phyloP scores from a whole-genome alignment of 2,888 invertebrate species.

The Amphipoea oculea region DNA sequence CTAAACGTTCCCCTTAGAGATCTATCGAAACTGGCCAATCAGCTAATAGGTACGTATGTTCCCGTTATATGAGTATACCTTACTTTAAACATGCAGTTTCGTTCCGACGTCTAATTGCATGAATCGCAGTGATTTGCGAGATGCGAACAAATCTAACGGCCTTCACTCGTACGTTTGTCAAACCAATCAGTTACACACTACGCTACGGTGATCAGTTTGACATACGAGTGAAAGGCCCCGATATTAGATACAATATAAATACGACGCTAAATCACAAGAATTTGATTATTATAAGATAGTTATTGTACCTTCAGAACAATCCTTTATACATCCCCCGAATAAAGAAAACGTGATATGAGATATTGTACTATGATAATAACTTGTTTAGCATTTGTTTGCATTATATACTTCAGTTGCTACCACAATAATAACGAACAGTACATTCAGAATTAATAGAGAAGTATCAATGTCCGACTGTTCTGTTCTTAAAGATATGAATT shows the following conservation, averaged over 20 bases:
- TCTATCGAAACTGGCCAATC: slow-evolving; percentile 41
- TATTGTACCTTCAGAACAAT: slow-evolving; percentile 78
- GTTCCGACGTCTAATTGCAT: slow-evolving; percentile 47
- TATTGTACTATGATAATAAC: slow-evolving; percentile 76
- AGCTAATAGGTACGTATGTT: slow-evolving; percentile 32
- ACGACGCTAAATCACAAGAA: slow-evolving; percentile 82
- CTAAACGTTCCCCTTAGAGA: slow-evolving; percentile 40
- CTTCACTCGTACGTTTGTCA: slow-evolving; percentile 36
- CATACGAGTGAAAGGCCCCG: slow-evolving; percentile 52
- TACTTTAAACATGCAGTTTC: slow-evolving; percentile 36
- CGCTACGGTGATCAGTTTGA: slow-evolving; percentile 52
- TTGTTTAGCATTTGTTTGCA: slow-evolving; percentile 40
- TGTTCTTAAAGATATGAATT: slow-evolving; percentile 51
- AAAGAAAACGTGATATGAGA: slow-evolving; percentile 77
- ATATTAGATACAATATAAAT: slow-evolving; percentile 70
- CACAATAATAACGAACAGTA: slow-evolving; percentile 45
- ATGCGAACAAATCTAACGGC: slow-evolving; percentile 45
- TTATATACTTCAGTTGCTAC: slow-evolving; percentile 45
- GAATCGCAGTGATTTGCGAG: slow-evolving; percentile 48
- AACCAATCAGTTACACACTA: slow-evolving; percentile 46
- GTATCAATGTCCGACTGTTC: slow-evolving; percentile 18
- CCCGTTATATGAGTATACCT: slow-evolving; percentile 43
- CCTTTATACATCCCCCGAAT: slow-evolving; percentile 64
- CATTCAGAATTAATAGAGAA: slow-evolving; percentile 25
- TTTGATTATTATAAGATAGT: slow-evolving; percentile 76